phyloP scores from a whole-genome alignment of 1,140 invertebrate genomes.

The Anoplophora glabripennis region DNA sequence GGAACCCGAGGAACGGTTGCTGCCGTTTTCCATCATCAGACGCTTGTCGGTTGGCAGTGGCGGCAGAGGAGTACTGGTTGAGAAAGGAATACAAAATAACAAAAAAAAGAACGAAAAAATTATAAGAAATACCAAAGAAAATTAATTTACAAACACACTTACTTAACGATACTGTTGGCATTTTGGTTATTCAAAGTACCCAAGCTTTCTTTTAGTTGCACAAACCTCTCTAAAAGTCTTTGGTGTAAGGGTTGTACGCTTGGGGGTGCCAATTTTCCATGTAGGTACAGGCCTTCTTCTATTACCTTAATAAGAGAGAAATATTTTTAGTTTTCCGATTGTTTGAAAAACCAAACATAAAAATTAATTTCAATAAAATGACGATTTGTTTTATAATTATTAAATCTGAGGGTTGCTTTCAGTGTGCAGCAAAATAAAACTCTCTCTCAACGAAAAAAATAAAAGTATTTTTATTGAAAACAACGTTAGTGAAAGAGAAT shows the following conservation, averaged over 20 bases:
- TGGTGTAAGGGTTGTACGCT: conserved; percentile 85
- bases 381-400: no score
- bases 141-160: conserved; percentile 31
- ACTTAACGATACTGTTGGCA: conserved; percentile 76
- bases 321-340: not conserved
- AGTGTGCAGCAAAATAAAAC: no score
- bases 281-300: conserved; percentile 75
- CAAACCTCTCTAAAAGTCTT: conserved; percentile 80
- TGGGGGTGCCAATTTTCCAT: conserved; percentile 76
- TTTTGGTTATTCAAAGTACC: conserved; percentile 65
- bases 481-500: no score
- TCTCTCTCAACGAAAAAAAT: no score
- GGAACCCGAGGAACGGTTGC: conserved; percentile 50
- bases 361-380: not conserved
- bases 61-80: conserved; percentile 66
- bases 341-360: not conserved
- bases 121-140: not conserved
- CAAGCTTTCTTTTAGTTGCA: conserved; percentile 70
- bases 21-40: conserved; percentile 41
- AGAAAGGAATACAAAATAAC: not conserved
- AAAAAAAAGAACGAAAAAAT: not conserved
- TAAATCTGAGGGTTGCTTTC: no score
- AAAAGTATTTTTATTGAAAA: no score
- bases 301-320: conserved; percentile 57
- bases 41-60: conserved; percentile 63